A percentile compares a stretch with the other conserved stretches of the same genome.
Evolutionary conservation across 2,797 vertebrate species (phyloP).

Genomic region (Dipus sagitta): DNA sequence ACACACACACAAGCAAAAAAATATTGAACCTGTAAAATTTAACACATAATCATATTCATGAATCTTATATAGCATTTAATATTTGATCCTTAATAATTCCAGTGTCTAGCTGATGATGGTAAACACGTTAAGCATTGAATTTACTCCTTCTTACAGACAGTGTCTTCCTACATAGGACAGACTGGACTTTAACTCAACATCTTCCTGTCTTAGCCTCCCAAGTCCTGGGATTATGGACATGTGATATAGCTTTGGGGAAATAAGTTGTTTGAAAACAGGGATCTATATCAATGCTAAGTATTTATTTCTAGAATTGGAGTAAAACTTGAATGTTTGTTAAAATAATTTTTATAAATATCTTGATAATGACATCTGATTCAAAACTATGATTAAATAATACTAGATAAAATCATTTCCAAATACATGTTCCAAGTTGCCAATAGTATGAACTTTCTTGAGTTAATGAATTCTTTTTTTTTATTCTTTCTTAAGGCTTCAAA

Average conservation of each 20-base stretch:
- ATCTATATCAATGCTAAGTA: background rate
- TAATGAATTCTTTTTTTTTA: background rate
- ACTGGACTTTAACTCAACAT: background rate
- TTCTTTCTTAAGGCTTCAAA: background rate
- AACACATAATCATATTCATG: background rate
- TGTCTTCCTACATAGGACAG: background rate
- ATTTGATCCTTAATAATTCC: background rate
- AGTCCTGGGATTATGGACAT: background rate
- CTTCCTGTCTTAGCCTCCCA: background rate
- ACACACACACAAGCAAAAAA: too few species aligned
- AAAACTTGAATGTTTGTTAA: background rate
- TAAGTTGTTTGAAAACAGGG: constrained; percentile 20
- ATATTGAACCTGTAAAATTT: background rate
- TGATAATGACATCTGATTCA: background rate
- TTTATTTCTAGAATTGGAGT: background rate
- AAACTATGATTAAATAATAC: constrained; percentile 7
- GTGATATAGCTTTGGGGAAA: background rate
- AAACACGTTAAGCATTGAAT: background rate
- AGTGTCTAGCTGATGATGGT: background rate
- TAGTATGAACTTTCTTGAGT: background rate
- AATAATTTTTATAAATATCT: constrained; percentile 24
- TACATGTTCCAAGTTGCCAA: background rate
- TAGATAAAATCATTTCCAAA: background rate
- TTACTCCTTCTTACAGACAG: background rate
- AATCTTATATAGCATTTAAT: background rate